Percentiles rank a stretch among this genome's conserved stretches.
Conservation (phyloP, 2,888 invertebrate species). For the Meghimatium bilineatum region DNA sequence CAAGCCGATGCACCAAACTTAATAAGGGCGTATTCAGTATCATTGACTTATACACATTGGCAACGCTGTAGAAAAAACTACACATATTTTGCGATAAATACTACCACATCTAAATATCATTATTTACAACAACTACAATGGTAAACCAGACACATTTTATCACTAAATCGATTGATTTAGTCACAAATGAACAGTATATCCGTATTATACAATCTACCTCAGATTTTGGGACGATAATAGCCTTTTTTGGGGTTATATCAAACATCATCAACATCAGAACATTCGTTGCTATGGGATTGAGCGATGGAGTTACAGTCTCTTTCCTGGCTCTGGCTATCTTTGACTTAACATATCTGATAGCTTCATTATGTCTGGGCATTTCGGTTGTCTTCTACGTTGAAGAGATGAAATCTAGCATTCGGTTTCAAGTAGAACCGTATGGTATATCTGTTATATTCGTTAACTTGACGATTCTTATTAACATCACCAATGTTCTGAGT, state of each 20-base stretch:
- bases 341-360: not conserved
- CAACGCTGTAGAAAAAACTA: too few relatives aligned
- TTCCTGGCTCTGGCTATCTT: not conserved
- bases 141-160: too few relatives aligned
- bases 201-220: too few relatives aligned
- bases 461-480: not conserved
- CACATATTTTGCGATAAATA: too few relatives aligned
- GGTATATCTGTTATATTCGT: not conserved
- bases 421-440: not conserved
- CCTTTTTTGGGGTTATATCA: not conserved
- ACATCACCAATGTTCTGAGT: conserved; percentile 17
- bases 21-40: too few relatives aligned
- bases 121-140: too few relatives aligned
- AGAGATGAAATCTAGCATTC: not conserved
- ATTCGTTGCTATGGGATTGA: not conserved
- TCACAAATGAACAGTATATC: too few relatives aligned
- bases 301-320: conserved; percentile 12
- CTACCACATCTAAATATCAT: too few relatives aligned
- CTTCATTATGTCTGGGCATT: not conserved
- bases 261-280: conserved; percentile 21
- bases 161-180: too few relatives aligned
- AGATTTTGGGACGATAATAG: too few relatives aligned
- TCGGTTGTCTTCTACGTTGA: not conserved
- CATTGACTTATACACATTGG: too few relatives aligned
- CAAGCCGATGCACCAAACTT: too few relatives aligned